Base-by-base conservation (phyloP, 2,797 vertebrate species). In the Decapterus maruadsi region DNA sequence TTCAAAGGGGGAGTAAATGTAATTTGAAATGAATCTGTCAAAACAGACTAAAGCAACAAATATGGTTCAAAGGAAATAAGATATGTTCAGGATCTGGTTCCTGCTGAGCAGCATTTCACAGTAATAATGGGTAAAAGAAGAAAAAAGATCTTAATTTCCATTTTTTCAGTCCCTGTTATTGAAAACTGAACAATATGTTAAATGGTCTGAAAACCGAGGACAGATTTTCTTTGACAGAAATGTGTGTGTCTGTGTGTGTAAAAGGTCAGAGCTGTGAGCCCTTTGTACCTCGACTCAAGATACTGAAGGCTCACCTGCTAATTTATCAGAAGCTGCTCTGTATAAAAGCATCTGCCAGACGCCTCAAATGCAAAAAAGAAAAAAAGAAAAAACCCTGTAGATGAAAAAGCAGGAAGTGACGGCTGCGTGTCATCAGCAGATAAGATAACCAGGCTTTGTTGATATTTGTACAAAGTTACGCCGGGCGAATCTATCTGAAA, bases 391-490 rank as follows among this genome's bases (percentile, higher is more conserved):
- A 36, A 36, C 6, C 19, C 14, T 31, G 48, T 3, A 19, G 31
- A 63, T 42, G 14, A 56, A 72, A 64, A 67, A 75, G 48, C 58
- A 78, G 61, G 40, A 69, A 22, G 69, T n/a, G 72, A 65, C 59
- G 40, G 63, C 54, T 58, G 74, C 29, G 1, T 70, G 61, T 66
- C 75, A 69, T 81, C 59, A 58, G 54, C 70, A 81, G 83, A 82
- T 85, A 82, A 88, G 79, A 80, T 77, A 79, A 81, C 42, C 31
- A 46, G 67, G 59, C 77, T 82, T 76, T 87, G 74, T 76, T 64
- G 72, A 78, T 83, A 80, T 85, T 83, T 78, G 72, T 71, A 72
- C 77, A 68, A 74, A 62, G 77, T 79, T 65, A 73, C 64, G 51
- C 60, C 38, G n/a, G 31, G 77, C 9, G 38, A 54, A 68, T 81